phyloP scores from a whole-genome alignment of 2,888 invertebrate genomes.

The Tachina lurida region DNA sequence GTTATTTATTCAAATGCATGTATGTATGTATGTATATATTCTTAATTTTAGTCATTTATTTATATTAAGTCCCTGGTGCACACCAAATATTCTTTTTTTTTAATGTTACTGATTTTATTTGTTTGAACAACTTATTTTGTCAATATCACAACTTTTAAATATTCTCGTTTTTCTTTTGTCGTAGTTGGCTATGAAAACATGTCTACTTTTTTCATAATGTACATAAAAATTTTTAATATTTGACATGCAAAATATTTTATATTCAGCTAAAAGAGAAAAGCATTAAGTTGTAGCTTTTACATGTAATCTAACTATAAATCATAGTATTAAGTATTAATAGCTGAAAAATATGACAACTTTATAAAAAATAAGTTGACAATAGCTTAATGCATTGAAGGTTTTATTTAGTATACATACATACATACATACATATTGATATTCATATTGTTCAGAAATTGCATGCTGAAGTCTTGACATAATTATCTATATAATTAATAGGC shows the following conservation, averaged over 20 bases:
- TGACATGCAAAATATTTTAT: too few species aligned
- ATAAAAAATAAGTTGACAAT: not conserved
- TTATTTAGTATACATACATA: too few species aligned
- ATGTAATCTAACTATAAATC: conserved; percentile 13
- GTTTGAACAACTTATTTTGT: conserved; percentile 49
- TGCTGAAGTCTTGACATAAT: too few species aligned
- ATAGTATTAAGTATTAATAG: not conserved
- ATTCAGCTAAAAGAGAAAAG: not conserved
- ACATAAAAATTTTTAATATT: too few species aligned
- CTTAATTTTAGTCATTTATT: conserved; percentile 38
- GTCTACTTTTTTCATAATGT: too few species aligned
- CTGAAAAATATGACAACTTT: not conserved
- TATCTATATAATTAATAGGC: too few species aligned
- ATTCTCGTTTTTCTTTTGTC: too few species aligned
- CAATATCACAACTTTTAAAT: conserved; percentile 33
- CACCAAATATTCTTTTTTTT: conserved; percentile 69
- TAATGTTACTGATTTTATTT: conserved; percentile 9
- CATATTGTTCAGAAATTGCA: too few species aligned
- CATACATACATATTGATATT: too few species aligned
- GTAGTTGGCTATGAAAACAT: too few species aligned
- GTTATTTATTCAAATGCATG: not conserved
- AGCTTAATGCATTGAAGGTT: not conserved
- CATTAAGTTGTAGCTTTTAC: not conserved
- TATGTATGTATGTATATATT: not conserved
- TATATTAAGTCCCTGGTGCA: conserved; percentile 71